Evolutionary conservation across 2,797 vertebrate genomes (phyloP), one percentile per base, ranked within the genome.

Genomic region (Characodon lateralis): DNA sequence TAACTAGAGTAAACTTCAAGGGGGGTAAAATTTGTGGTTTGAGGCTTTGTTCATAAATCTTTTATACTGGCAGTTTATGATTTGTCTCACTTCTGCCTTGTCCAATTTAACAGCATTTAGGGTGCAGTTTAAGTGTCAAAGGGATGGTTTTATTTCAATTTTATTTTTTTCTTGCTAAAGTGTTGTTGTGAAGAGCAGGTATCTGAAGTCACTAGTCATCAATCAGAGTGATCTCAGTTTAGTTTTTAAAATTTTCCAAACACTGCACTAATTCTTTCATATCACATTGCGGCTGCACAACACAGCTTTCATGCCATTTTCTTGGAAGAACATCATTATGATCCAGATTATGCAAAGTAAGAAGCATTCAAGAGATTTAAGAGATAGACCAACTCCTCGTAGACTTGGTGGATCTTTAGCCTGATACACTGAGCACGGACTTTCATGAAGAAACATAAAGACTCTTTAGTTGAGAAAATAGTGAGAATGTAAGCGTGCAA

Each of bases 1-100:
- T 80, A 85, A 88, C 81, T 81, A 86, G 74, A 86, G 88, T 74
- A 91, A 92, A 91, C 90, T 89, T 88, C 82, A 83, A 69, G 87
- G 86, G 81, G 89, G 83, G 82, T 85, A 82, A 77, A 72, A 76
- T 78, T 72, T 80, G 73, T 71, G 78, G 74, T 22, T 85, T 72
- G 73, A 13, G 68, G 78, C 78, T 48, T 6, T 61, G 68, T 82
- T 90, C 87, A 89, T 75, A 78, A 79, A 84, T 82, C 75, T 86
- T 83, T 84, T 88, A 89, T 48, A n/a, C 79, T 88, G 89, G 83
- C 85, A 89, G 58, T 85, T 68, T 58, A 31, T 55, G 3, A 78
- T 87, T 88, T 89, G 86, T 87, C 91, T 88, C 83, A 75, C 72
- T 88, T 84, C 50, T 81, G 73, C 76, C 31, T 80, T 59, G 28